phyloP scores from a whole-genome alignment of 2,797 vertebrate genomes.

The Rhincodon typus region DNA sequence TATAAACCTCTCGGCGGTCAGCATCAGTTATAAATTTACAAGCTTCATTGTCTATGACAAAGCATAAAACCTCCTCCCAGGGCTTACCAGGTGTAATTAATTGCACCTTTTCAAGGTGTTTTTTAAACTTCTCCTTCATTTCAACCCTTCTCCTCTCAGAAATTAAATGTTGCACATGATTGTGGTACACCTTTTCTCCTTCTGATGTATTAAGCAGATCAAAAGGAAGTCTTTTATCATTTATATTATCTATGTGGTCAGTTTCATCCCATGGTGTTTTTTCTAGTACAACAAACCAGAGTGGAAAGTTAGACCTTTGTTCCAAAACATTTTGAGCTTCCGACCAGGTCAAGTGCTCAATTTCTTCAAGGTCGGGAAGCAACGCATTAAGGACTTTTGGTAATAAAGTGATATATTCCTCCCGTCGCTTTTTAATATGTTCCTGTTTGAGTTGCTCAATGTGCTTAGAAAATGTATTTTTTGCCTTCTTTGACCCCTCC shows the following conservation, averaged over 20 bases:
- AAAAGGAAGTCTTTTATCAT: conserved; percentile 91
- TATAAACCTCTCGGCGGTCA: conserved; percentile 91
- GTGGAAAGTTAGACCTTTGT: conserved; percentile 82
- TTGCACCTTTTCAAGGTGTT: conserved; percentile 91
- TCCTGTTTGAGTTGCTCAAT: conserved; percentile 94
- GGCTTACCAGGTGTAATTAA: conserved; percentile 91
- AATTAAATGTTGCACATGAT: conserved; percentile 88
- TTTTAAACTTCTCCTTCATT: conserved; percentile 98
- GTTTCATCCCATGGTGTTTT: conserved; percentile 93
- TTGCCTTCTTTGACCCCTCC: conserved; percentile 89
- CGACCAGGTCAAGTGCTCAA: conserved; percentile 84
- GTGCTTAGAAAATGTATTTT: conserved; percentile 88
- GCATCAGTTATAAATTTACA: conserved; percentile 93
- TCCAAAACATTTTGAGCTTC: conserved; percentile 86
- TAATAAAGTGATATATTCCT: conserved; percentile 87
- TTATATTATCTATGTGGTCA: conserved; percentile 87
- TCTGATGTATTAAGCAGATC: conserved; percentile 83
- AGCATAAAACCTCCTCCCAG: conserved; percentile 97
- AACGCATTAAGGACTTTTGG: conserved; percentile 90
- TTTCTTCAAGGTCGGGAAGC: conserved; percentile 85
- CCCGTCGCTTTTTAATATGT: conserved; percentile 86
- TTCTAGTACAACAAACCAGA: conserved; percentile 88
- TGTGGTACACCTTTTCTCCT: conserved; percentile 87
- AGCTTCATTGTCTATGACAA: conserved; percentile 92
- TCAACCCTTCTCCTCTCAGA: conserved; percentile 87